phyloP scores from a whole-genome alignment of 2,888 invertebrate species.

The Xylota sylvarum region DNA sequence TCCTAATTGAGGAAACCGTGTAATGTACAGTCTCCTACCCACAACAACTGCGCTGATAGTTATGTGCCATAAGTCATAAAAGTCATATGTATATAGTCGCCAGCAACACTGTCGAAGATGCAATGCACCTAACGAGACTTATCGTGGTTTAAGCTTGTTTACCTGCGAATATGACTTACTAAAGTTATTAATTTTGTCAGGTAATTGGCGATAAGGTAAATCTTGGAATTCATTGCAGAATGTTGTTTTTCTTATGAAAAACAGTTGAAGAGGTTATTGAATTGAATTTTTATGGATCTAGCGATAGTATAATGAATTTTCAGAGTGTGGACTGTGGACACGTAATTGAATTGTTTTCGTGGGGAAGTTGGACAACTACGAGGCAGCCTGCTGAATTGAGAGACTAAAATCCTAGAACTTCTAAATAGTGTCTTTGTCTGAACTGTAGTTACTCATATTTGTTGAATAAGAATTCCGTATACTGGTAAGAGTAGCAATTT shows the following conservation, averaged over 20 bases:
- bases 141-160: slow-evolving; percentile 13
- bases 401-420: too few relatives aligned
- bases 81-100: neutral
- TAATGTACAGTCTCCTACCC: neutral
- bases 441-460: too few relatives aligned
- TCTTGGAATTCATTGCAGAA: slow-evolving; percentile 24
- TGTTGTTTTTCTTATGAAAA: slow-evolving; percentile 27
- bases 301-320: slow-evolving; percentile 24
- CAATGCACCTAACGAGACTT: too few relatives aligned
- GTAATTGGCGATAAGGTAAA: slow-evolving; percentile 45
- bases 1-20: slow-evolving; percentile 41
- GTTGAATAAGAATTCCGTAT: too few relatives aligned
- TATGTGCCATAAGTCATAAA: slow-evolving; percentile 29
- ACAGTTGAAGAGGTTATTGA: slow-evolving; percentile 4
- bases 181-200: slow-evolving; percentile 29
- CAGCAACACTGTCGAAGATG: slow-evolving; percentile 2
- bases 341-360: slow-evolving; percentile 16
- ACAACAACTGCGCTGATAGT: neutral
- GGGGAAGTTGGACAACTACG: neutral
- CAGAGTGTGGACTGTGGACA: slow-evolving; percentile 18
- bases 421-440: too few relatives aligned
- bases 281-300: slow-evolving; percentile 39
- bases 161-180: slow-evolving; percentile 26
- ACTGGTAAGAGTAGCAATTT: too few relatives aligned
- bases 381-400: too few relatives aligned